These are phyloP conservation scores for Echinarachnius parma DNA, from an alignment of 53 echinoderm and acorn worm genomes.

Conservation along the genomic window DNA sequence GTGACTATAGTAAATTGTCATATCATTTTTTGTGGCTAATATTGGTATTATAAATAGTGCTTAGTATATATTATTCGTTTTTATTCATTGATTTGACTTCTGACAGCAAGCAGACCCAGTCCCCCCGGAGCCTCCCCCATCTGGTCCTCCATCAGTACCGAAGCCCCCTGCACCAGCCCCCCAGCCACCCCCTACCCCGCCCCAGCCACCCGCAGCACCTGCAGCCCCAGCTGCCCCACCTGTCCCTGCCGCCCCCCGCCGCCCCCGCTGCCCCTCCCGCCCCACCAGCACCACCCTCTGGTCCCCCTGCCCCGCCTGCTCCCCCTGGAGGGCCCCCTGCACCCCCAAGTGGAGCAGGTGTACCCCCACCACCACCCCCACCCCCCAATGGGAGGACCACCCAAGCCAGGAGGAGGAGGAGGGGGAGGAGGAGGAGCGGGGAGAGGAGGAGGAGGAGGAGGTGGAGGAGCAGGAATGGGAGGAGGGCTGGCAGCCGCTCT, in stretches of 20 bases:
- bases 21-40: too few species aligned
- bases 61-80: too few species aligned
- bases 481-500: conserved; percentile 70
- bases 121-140: not conserved
- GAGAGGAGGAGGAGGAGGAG: conserved; percentile 14
- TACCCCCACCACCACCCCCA: conserved; percentile 79
- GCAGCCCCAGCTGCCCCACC: conserved; percentile 22
- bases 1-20: too few species aligned
- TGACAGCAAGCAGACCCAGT: too few species aligned
- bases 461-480: conserved; percentile 30
- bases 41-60: too few species aligned
- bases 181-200: conserved; percentile 51
- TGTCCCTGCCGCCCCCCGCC: conserved; percentile 34
- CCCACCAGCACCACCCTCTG: conserved; percentile 47
- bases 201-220: conserved; percentile 46
- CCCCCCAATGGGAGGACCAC: conserved; percentile 52
- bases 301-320: conserved; percentile 4
- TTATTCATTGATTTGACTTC: too few species aligned
- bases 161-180: conserved; percentile 55
- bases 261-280: conserved; percentile 57
- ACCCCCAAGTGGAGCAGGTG: conserved; percentile 52
- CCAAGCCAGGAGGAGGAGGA: conserved; percentile 27
- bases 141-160: not conserved
- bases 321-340: conserved; percentile 52
- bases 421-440: not conserved